phyloP scores from a whole-genome alignment of 1,140 invertebrate genomes.

The Drosophila eugracilis region DNA sequence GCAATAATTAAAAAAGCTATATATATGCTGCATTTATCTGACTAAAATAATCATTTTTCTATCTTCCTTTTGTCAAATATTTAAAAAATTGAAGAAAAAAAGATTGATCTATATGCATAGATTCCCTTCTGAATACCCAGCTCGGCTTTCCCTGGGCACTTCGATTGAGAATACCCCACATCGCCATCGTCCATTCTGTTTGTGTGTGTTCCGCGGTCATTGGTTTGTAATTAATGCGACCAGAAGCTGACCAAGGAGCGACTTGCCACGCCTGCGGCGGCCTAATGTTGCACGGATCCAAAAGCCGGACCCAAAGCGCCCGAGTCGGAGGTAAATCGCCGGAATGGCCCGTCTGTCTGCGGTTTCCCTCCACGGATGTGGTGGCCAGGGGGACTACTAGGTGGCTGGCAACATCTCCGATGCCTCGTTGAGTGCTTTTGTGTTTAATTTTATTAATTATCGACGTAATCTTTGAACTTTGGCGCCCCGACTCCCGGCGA shows the following conservation, averaged over 20 bases:
- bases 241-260: slow-evolving; percentile 51
- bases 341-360: slow-evolving; percentile 15
- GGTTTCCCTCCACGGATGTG: slow-evolving; percentile 7
- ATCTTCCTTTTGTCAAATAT: too few relatives aligned
- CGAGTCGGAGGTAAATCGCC: slow-evolving; percentile 3
- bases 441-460: slow-evolving; percentile 83
- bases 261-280: slow-evolving; percentile 62
- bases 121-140: not conserved
- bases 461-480: slow-evolving; percentile 77
- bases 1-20: too few relatives aligned
- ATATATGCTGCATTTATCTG: too few relatives aligned
- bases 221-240: slow-evolving; percentile 82
- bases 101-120: too few relatives aligned
- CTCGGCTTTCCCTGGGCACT: not conserved
- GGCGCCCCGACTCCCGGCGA: slow-evolving; percentile 18
- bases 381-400: too few relatives aligned
- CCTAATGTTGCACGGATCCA: slow-evolving; percentile 48
- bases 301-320: slow-evolving; percentile 11
- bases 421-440: slow-evolving; percentile 67
- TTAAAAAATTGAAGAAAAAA: too few relatives aligned
- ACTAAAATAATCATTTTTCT: too few relatives aligned
- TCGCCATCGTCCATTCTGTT: slow-evolving; percentile 16
- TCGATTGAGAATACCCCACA: not conserved
- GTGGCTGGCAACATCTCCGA: not conserved
- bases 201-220: slow-evolving; percentile 59